Evolutionary conservation across 1,140 invertebrate genomes (phyloP), one percentile per base, ranked within the genome.

Genomic region (Antheraea mylitta): DNA sequence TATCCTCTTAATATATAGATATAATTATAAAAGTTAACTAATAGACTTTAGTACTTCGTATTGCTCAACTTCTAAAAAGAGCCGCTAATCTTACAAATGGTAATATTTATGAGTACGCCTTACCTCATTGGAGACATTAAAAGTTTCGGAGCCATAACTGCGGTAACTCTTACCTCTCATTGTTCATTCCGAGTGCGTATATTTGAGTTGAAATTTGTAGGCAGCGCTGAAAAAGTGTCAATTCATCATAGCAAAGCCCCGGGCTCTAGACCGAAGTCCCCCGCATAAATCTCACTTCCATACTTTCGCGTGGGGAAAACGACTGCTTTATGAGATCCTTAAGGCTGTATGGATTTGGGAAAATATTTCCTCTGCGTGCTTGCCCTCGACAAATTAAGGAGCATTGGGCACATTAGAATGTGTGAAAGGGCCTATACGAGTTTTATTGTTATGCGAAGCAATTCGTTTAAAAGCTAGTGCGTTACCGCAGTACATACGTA

Each of bases 271-370:
- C 81, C 83, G 82, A 80, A 92, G 90, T 92, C 87, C 90, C 87
- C 82, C 78, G 70, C 75, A 93, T 93, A 93, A 93, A 92, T 93
- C 91, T 92, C 86, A 91, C 91, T 92, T 90, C 89, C 85, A 91
- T 92, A 91, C 90, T 92, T 91, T 87, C 81, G 89, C 82, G 91
- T 84, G 82, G 90, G 90, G 89, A 88, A 83, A 86, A 85, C 90
- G 89, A 86, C 87, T 93, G 91, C 85, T 93, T 93, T 93, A 93
- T 92, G 92, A 79, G 91, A 92, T 92, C 89, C 91, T 93, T 92
- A 92, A 93, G 91, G 90, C 91, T 91, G 91, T 93, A 93, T 92
- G 92, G 91, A 92, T 93, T 93, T 92, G 87, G 86, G 82, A 87
- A 92, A 92, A 93, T 92, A 92, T 93, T 93, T 91, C 90, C 88